Conservation (phyloP, 2,797 vertebrate species). For the Echeneis naucrates region DNA sequence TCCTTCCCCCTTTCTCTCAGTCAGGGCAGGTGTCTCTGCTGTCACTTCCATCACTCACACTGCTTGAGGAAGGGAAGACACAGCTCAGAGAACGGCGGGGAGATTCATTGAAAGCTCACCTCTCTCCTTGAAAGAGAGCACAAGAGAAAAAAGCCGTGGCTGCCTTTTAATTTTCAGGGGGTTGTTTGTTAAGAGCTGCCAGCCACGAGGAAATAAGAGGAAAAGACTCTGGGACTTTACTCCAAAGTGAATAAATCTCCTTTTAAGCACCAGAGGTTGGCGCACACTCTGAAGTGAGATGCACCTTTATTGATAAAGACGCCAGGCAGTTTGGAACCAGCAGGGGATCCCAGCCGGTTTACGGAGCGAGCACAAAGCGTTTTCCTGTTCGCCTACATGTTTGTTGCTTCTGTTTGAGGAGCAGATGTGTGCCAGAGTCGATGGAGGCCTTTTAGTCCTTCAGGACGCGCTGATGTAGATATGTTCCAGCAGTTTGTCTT, state of each 20-base stretch:
- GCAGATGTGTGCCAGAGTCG: no score
- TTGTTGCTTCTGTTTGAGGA: conserved; percentile 40
- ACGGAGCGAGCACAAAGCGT: conserved; percentile 19
- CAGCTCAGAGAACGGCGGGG: conserved; percentile 59
- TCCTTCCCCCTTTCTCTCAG: conserved; percentile 56
- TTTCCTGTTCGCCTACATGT: conserved; percentile 22
- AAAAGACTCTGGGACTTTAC: conserved; percentile 27
- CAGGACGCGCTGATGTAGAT: neutral
- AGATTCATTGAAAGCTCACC: conserved; percentile 72
- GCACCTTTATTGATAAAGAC: conserved; percentile 56
- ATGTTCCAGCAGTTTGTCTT: neutral
- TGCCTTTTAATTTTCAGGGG: conserved; percentile 52
- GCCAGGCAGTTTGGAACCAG: conserved; percentile 27
- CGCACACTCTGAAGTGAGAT: conserved; percentile 35
- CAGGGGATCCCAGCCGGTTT: conserved; percentile 47
- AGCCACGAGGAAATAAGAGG: conserved; percentile 42
- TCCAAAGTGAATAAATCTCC: conserved; percentile 41
- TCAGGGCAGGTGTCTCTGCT: conserved; percentile 79
- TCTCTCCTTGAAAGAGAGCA: conserved; percentile 56
- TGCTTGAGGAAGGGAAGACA: conserved; percentile 75
- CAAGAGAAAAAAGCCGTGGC: conserved; percentile 25
- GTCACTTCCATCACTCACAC: conserved; percentile 77
- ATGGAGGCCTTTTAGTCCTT: neutral
- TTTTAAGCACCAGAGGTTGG: conserved; percentile 33
- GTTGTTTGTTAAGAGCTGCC: conserved; percentile 44